A percentile compares a stretch with the other conserved stretches of the same genome.
Evolutionary conservation across 92 coral and sea anemone species (phyloP).

Genomic region (Muricea muricata): DNA sequence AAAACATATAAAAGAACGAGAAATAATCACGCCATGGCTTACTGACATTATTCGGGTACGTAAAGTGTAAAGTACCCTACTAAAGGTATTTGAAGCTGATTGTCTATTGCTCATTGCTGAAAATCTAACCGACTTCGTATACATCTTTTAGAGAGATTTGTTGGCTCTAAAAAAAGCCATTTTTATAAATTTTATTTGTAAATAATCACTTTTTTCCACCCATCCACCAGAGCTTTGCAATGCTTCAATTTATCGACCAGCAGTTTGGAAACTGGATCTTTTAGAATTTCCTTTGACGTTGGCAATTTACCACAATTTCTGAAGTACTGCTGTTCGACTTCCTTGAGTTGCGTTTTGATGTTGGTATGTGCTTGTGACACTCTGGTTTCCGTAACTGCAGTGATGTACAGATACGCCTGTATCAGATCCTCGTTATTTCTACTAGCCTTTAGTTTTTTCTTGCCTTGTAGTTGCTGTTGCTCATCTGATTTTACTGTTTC

Average conservation of each 20-base stretch:
- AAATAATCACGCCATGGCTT: too few species aligned
- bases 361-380: neutral
- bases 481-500: too few species aligned
- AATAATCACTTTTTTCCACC: neutral
- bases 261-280: neutral
- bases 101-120: too few species aligned
- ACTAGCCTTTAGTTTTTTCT: neutral
- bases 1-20: too few species aligned
- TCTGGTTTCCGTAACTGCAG: slow-evolving; percentile 2
- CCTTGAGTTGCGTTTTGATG: neutral
- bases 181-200: neutral
- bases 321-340: neutral
- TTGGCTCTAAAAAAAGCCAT: neutral
- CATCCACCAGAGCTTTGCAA: slow-evolving; percentile 2
- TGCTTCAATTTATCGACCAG: slow-evolving; percentile 18
- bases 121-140: too few species aligned
- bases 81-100: too few species aligned
- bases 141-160: neutral
- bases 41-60: too few species aligned
- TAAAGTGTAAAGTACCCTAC: too few species aligned
- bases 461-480: neutral
- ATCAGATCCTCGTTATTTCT: neutral
- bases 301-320: neutral
- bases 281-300: neutral
- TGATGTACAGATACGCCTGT: neutral